These are phyloP conservation scores for Sminthurinus aureus DNA, from an alignment of 2,888 invertebrate genomes.

Conservation along the genomic window DNA sequence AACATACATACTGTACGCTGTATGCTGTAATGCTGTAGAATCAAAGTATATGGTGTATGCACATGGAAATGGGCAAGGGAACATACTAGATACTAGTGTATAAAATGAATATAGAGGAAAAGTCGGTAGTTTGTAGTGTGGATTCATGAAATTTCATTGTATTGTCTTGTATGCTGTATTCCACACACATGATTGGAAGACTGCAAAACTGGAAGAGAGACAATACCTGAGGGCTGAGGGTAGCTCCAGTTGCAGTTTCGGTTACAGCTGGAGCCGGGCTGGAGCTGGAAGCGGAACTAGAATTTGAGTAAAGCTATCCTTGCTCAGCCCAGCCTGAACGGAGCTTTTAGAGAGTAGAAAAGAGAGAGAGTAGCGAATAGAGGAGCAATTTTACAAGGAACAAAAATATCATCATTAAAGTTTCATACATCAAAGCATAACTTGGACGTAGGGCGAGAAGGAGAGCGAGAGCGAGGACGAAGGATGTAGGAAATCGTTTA, in stretches of 20 bases:
- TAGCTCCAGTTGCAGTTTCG: background rate
- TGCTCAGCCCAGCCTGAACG: too few species aligned
- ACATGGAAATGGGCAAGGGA: background rate
- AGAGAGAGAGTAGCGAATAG: too few species aligned
- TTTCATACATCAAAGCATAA: conserved; percentile 60
- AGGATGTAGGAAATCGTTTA: conserved; percentile 50
- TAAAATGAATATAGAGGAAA: background rate
- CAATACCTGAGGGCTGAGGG: conserved; percentile 48
- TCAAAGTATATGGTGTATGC: background rate
- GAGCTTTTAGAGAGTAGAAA: too few species aligned
- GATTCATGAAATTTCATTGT: conserved; percentile 44
- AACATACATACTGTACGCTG: too few species aligned
- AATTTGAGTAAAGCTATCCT: too few species aligned
- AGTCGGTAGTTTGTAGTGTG: conserved; percentile 12
- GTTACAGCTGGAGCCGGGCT: background rate
- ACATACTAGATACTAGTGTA: background rate
- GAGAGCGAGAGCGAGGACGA: too few species aligned
- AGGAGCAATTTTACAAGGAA: conserved; percentile 49
- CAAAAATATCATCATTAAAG: conserved; percentile 60
- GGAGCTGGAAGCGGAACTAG: too few species aligned
- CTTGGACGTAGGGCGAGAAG: conserved; percentile 47
- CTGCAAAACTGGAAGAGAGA: conserved; percentile 22
- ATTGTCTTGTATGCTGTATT: background rate
- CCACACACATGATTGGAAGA: conserved; percentile 43
- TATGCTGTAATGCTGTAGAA: too few species aligned